Evolutionary conservation across 2,888 invertebrate species (phyloP).

Genomic region (Andrena camellia): DNA sequence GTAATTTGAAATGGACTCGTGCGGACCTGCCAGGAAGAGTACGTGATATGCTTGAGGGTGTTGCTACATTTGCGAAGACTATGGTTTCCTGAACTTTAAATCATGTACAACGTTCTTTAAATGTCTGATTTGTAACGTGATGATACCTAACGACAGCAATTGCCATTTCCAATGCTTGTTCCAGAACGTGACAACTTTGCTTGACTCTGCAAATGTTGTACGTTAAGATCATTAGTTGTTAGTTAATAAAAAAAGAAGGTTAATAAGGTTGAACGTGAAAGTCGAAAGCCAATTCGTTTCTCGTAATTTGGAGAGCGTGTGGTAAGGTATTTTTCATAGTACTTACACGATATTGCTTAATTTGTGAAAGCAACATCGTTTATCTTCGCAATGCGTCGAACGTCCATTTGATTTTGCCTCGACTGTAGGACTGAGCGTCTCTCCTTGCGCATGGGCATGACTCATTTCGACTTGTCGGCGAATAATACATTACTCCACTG

Average conservation of each 20-base stretch:
- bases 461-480: constrained; percentile 27
- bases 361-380: too few relatives aligned
- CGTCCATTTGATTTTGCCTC: background rate
- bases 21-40: background rate
- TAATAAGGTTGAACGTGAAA: too few relatives aligned
- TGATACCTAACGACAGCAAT: too few relatives aligned
- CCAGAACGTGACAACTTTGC: too few relatives aligned
- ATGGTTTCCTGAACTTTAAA: constrained; percentile 13
- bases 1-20: constrained; percentile 13
- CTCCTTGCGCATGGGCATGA: constrained; percentile 31
- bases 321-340: too few relatives aligned
- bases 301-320: too few relatives aligned
- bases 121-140: background rate
- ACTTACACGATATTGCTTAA: too few relatives aligned
- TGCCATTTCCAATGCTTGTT: too few relatives aligned
- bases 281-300: too few relatives aligned
- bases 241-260: too few relatives aligned
- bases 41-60: background rate
- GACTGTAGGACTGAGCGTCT: background rate
- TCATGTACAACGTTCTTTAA: background rate
- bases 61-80: constrained; percentile 6
- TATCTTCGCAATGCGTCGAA: background rate
- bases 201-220: too few relatives aligned
- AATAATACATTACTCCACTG: constrained; percentile 39
- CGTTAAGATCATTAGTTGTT: too few relatives aligned